Conservation (phyloP, 1,140 invertebrate genomes). For the Dicyema japonicum region DNA sequence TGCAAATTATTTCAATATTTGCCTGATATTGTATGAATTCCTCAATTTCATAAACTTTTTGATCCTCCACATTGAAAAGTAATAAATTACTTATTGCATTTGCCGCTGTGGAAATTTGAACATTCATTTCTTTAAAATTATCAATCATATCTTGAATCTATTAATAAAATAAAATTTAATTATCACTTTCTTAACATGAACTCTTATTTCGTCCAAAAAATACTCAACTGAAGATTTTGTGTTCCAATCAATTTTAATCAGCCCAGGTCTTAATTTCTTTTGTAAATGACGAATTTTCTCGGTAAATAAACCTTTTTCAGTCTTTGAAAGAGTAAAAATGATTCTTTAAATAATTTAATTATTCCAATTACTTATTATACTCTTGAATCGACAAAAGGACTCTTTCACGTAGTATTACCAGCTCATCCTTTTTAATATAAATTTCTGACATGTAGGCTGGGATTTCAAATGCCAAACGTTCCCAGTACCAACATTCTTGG, state of each 20-base stretch:
- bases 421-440: conserved; percentile 27
- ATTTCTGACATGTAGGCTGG: conserved; percentile 26
- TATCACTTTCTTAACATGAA: conserved; percentile 29
- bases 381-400: conserved; percentile 36
- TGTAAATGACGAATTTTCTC: conserved; percentile 28
- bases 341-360: conserved; percentile 19
- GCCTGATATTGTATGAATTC: too few species aligned
- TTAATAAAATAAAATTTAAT: conserved; percentile 1
- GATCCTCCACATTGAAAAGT: too few species aligned
- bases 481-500: conserved; percentile 33
- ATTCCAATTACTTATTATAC: conserved; percentile 31
- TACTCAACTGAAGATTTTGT: conserved; percentile 32
- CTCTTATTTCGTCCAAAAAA: conserved; percentile 38
- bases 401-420: conserved; percentile 34
- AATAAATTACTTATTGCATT: too few species aligned
- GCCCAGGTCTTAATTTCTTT: conserved; percentile 40
- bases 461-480: conserved; percentile 29
- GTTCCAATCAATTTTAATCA: conserved; percentile 39
- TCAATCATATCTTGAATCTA: too few species aligned
- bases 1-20: too few species aligned
- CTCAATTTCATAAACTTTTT: too few species aligned
- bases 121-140: too few species aligned
- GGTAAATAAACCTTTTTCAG: conserved; percentile 25
- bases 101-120: too few species aligned
- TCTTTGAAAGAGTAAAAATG: conserved; percentile 24